These are phyloP conservation scores for Mormyrus iriodes DNA, from an alignment of 2,113 vertebrate genomes.

Conservation along the genomic window DNA sequence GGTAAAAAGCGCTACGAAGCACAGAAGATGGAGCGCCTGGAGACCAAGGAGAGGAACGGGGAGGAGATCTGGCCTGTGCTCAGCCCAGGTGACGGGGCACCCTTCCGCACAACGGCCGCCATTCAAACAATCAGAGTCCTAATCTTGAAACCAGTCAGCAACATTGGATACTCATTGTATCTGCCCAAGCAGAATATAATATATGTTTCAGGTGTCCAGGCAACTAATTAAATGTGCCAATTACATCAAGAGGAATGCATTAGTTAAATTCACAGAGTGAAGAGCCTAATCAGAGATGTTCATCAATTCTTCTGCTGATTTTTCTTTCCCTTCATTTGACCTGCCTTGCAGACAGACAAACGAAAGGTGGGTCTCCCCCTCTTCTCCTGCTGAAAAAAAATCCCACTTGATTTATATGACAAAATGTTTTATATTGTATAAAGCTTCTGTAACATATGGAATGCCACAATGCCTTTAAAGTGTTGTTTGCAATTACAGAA, in stretches of 20 bases:
- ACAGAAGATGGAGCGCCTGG: conserved; percentile 79
- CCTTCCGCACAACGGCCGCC: too few species aligned
- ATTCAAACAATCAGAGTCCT: neutral
- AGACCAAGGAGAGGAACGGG: conserved; percentile 72
- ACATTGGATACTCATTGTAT: neutral
- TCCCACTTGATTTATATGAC: neutral
- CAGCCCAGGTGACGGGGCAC: conserved; percentile 67
- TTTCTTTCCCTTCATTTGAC: conserved; percentile 27
- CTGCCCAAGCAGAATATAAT: neutral
- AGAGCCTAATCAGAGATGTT: neutral
- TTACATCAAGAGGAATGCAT: neutral
- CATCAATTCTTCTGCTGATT: conserved; percentile 14
- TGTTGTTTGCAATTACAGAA: neutral
- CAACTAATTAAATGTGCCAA: neutral
- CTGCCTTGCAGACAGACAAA: conserved; percentile 60
- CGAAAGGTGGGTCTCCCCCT: conserved; percentile 60
- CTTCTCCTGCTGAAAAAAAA: neutral
- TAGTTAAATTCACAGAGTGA: neutral
- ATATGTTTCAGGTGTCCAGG: neutral
- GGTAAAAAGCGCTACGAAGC: conserved; percentile 82
- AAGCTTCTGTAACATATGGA: neutral
- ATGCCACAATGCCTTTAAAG: neutral
- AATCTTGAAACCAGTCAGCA: neutral
- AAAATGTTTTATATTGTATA: neutral
- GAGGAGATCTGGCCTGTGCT: conserved; percentile 57